Evolutionary conservation across 1,140 invertebrate species (phyloP), one percentile per base, ranked within the genome.

Genomic region (Eumeta japonica): DNA sequence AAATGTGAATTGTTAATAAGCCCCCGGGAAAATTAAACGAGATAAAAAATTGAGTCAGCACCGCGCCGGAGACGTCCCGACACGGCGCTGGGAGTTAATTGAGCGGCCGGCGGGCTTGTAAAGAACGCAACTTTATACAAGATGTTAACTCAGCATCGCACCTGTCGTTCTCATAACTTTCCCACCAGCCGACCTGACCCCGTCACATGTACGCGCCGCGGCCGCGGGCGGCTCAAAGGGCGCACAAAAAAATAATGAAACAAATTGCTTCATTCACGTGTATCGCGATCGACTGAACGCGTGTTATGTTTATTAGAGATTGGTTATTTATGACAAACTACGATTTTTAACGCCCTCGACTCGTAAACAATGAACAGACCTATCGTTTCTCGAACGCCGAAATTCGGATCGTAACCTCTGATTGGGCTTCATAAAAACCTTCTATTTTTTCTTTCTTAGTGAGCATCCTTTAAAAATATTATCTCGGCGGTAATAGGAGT

Each of bases 101-200:
- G 65, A 62, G 46, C 40, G 51, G 62, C 59, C 52, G 56, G 55
- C 52, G 57, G 55, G 56, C 50, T 53, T 61, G 56, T 58, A 62
- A 58, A 68, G 68, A 71, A 71, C 61, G 58, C 35, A 56, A 53
- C 49, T 62, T 62, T 73, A 60, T 66, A 63, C 62, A 64, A 70
- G 56, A 70, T 59, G 61, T 68, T 71, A 68, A 73, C 68, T 68
- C 59, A 54, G 43, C 58, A 62, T 68, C 64, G 61, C 68, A 74
- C 68, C 68, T 73, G 68, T 73, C 64, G 40, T 52, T 62, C 44
- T 68, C 66, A 61, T 73, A 73, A 74, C 63, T 71, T 66, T 54
- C 56, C 57, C 55, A 38, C 46, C 60, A 52, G 56, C 55, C 67
- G 63, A 58, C 54, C 53, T 58, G 58, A 52, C 52, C 45, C 52